Percentiles rank a stretch among this genome's conserved stretches.
These are phyloP conservation scores for Oryctes rhinoceros DNA, from an alignment of 1,140 invertebrate genomes.

Conservation along the genomic window DNA sequence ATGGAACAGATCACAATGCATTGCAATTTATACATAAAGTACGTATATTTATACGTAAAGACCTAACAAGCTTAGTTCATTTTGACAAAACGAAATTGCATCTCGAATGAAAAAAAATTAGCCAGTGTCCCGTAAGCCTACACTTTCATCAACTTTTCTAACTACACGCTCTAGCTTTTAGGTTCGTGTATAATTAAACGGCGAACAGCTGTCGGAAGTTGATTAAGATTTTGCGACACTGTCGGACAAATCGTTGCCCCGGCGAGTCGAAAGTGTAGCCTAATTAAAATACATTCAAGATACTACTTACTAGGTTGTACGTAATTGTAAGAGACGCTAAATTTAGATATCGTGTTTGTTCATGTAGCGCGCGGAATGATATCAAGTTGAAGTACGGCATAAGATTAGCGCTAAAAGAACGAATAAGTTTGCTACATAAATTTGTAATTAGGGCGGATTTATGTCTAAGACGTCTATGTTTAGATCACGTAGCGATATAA, in stretches of 20 bases:
- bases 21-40: too few relatives aligned
- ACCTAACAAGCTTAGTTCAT: background rate
- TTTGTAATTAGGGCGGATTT: too few relatives aligned
- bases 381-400: background rate
- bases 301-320: conserved; percentile 22
- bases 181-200: conserved; percentile 23
- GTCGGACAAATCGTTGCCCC: conserved; percentile 14
- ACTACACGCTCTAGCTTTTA: background rate
- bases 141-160: background rate
- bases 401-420: conserved; percentile 26
- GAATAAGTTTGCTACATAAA: background rate
- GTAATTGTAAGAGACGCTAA: conserved; percentile 22
- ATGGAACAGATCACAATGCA: too few relatives aligned
- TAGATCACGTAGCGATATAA: too few relatives aligned
- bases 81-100: too few relatives aligned
- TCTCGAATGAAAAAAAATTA: too few relatives aligned
- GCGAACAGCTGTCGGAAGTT: conserved; percentile 31
- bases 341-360: conserved; percentile 25
- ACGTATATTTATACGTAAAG: too few relatives aligned
- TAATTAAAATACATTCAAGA: conserved; percentile 21
- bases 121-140: background rate
- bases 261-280: conserved; percentile 8
- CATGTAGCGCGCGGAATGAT: background rate
- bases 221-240: conserved; percentile 18
- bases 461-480: too few relatives aligned